Base-by-base conservation (phyloP, 35 echinoderm and acorn worm genomes). In the Hemicentrotus pulcherrimus region DNA sequence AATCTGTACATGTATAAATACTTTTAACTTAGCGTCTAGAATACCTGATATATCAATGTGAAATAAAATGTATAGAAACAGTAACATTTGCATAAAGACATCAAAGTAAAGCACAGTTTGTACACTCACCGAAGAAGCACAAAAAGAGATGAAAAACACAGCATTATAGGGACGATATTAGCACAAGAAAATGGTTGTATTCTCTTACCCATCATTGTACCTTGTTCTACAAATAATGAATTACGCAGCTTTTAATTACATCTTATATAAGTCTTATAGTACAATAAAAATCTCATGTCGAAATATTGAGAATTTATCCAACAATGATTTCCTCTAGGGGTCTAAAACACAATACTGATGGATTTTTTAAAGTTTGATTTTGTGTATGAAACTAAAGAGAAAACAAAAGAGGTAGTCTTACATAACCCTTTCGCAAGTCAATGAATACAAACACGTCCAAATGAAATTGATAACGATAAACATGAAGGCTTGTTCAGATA, bases 1-100 rank as follows among this genome's bases (percentile, higher is more conserved):
- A 93, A 93, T 46, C 91, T 93, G 91, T 58, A 93, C 88, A 93
- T 50, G 48, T 93, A 93, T 58, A 58, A 93, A 93, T 93, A 93
- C 91, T 58, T 58, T 55, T 90, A 90, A 90, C 46, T 90, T 90
- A 33, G 46, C 88, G 46, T 90, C 88, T 90, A 90, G 32, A 58
- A 93, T 93, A 93, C 91, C 45, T 58, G 48, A 93, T 47, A 93
- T 90, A 90, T 11, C 12, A 90, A 93, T 48, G 46, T 50, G 91
- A 50, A 50, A 47, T 48, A 58, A 93, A 93, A 93, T 46, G 32
- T 58, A 93, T 47, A 50, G 30, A 52, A 93, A 32, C 32, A 48
- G 46, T 48, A 93, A 48, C 48, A 47, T 93, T 22, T 78, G 65
- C 65, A 78, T 78, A n/a, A 93, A 50, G 48, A 93, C 47, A 19